Base-by-base conservation (phyloP, 2,113 vertebrate species). In the Leuciscus idus region DNA sequence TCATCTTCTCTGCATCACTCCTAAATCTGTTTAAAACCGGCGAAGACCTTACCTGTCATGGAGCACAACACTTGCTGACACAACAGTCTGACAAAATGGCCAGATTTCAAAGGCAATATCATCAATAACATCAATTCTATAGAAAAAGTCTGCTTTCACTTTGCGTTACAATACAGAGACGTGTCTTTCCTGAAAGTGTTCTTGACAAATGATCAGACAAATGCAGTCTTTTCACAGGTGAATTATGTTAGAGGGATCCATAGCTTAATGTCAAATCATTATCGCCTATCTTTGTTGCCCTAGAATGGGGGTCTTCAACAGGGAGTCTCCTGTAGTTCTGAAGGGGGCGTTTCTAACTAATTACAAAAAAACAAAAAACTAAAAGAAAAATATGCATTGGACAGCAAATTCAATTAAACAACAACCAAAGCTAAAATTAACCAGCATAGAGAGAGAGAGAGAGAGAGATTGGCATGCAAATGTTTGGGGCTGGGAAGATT, bases 1-100 rank as follows among this genome's bases (percentile, higher is more conserved):
- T 84, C 33, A 59, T 48, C 66, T 59, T 84, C 66, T 59, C 66
- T 70, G 62, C 62, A 70, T 82, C 80, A 13, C 80, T 82, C 80
- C 62, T 82, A 70, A 82, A 82, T 82, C 80, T 52, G 80, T 82
- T 82, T 82, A 70, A 82, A 82, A 46, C 62, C 15, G 62, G 26
- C 0, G 11, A 70, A 82, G 80, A 82, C 80, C 46, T 82, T 82
- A 59, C 30, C 68, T 73, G 81, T 73, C 81, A 73, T 1, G 4
- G 68, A 39, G 68, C 68, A 73, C 81, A 73, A 73, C 48, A 59
- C 68, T 57, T 59, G 81, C 81, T 84, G 80, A 82, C 80, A 82
- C 80, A 82, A 68, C 43, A 70, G 43, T 70, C 80, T 70, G 80
- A 68, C 80, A 82, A 68, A 70, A 70, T 52, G 62, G 62, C 80